These are phyloP conservation scores for Otolemur crassicaudatus DNA, from an alignment of 2,797 vertebrate genomes.

Conservation along the genomic window DNA sequence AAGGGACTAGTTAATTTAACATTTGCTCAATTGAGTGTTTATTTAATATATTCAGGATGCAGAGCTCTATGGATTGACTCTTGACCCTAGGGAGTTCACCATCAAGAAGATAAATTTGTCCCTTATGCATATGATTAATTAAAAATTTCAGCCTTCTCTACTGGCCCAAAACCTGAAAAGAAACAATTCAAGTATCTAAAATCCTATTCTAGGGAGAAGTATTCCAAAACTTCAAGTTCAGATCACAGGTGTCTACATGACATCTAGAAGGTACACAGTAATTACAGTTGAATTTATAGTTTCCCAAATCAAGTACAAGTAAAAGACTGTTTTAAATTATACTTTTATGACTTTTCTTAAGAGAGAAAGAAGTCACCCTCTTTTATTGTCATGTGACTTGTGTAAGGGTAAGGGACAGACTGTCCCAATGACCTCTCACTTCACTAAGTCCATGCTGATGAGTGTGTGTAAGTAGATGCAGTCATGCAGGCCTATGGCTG, in stretches of 20 bases:
- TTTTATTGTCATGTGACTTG: not conserved
- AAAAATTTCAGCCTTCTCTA: conserved; percentile 21
- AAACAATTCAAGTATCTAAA: conserved; percentile 36
- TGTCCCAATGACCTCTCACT: not conserved
- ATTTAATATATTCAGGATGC: conserved; percentile 56
- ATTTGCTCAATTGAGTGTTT: conserved; percentile 55
- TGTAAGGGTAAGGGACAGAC: not conserved
- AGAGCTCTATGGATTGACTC: conserved; percentile 46
- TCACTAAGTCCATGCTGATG: not conserved
- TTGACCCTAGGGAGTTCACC: conserved; percentile 42
- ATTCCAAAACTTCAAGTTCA: not conserved
- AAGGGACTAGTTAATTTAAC: conserved; percentile 46
- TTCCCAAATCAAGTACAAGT: not conserved
- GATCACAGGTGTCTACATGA: not conserved
- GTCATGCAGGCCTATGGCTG: not conserved
- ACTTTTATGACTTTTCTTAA: not conserved
- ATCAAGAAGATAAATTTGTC: conserved; percentile 67
- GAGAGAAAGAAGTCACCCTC: not conserved
- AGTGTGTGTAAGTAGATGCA: not conserved
- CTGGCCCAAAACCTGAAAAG: conserved; percentile 37
- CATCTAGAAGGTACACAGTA: not conserved
- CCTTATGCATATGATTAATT: conserved; percentile 43
- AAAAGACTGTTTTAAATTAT: conserved; percentile 38
- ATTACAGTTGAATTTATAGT: not conserved
- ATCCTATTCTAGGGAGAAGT: not conserved